These are phyloP conservation scores for Jordanella pulchra DNA, from an alignment of 2,797 vertebrate species.

Conservation along the genomic window DNA sequence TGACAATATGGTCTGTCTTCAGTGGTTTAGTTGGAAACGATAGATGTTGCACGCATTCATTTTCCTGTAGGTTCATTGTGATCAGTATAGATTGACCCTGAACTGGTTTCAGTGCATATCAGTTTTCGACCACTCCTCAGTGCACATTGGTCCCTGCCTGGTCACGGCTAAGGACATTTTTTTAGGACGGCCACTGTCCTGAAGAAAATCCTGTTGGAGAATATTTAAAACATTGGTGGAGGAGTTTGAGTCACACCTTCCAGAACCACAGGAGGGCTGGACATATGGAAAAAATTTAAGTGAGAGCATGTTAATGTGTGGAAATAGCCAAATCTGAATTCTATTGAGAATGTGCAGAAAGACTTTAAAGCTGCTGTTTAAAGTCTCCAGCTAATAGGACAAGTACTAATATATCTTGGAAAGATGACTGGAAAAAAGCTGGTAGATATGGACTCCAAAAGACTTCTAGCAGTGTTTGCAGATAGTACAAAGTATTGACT, in stretches of 20 bases:
- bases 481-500: background rate
- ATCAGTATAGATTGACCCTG: no score
- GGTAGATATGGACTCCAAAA: background rate
- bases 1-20: no score
- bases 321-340: background rate
- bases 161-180: no score
- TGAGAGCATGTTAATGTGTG: background rate
- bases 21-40: no score
- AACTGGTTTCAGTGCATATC: no score
- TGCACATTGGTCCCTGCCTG: no score
- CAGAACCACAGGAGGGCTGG: background rate
- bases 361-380: background rate
- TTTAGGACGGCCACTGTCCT: no score
- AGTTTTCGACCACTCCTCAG: no score
- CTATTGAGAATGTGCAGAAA: background rate
- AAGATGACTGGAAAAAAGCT: background rate
- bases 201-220: background rate
- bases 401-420: background rate
- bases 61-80: no score
- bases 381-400: background rate
- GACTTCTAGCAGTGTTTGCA: background rate
- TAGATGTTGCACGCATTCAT: no score
- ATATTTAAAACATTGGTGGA: background rate
- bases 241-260: background rate
- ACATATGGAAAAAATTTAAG: background rate